Evolutionary conservation across 2,113 vertebrate genomes (phyloP), one percentile per base, ranked within the genome.

Genomic region (Poeciliopsis turrubarensis): DNA sequence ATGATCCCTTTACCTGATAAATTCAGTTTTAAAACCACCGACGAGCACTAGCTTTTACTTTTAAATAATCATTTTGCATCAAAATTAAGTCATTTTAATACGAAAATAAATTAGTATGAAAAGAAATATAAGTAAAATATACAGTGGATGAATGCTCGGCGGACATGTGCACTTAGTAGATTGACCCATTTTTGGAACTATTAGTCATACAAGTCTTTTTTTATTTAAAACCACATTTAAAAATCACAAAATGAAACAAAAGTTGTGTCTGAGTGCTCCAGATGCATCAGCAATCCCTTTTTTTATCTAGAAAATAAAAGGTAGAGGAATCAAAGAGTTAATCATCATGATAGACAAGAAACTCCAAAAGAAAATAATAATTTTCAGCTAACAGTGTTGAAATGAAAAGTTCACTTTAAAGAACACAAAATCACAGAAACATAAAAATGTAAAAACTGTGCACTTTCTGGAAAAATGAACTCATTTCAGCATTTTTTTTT

Each of bases 301-400:
- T 75, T 39, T 30, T 66, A 71, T 41, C 12, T 63, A 44, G 0
- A 85, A 75, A 75, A 60, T 70, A 79, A 91, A 83, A 79, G 63
- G 70, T 27, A 72, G 64, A 54, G 75, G 62, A 88, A 85, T 88
- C 83, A 85, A 84, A 74, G 77, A 68, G 70, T 78, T 86, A 88
- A 78, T 82, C 61, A 87, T 77, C 74, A 70, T 64, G 51, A 89
- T 71, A 86, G 17, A 86, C 29, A 71, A 89, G 66, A 88, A 86
- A 66, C 91, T 54, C 13, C 12, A 41, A 15, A 41, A 41, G 4
- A 14, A 41, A 41, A 41, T 65, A 86, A 84, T 82, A 90, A 75
- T 85, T 88, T 85, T 91, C 77, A 84, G 80, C 70, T 86, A 89
- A 93, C 90, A 91, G 90, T 91, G 90, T 90, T 89, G 86, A 89